Percentiles rank a stretch among this genome's conserved stretches.
Evolutionary conservation across 2,113 vertebrate species (phyloP).

Genomic region (Brachyhypopomus occidentalis): DNA sequence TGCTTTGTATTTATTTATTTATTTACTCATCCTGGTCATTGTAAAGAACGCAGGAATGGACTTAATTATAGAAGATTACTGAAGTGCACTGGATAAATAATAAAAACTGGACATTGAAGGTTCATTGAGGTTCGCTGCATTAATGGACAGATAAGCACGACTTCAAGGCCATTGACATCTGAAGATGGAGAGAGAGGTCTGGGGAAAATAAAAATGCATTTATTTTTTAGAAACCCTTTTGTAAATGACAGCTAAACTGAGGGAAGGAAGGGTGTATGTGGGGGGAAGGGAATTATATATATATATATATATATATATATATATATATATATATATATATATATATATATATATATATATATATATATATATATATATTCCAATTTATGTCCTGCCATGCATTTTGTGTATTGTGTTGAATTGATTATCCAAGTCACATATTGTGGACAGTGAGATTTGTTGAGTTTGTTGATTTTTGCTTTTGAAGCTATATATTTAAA

Average conservation of each 20-base stretch:
- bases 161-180: slow-evolving; percentile 37
- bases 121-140: not conserved
- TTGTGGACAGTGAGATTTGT: slow-evolving; percentile 50
- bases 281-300: too few relatives aligned
- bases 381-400: slow-evolving; percentile 57
- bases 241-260: slow-evolving; percentile 62
- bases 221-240: slow-evolving; percentile 74
- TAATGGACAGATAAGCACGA: slow-evolving; percentile 26
- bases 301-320: too few relatives aligned
- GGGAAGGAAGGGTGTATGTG: slow-evolving; percentile 23
- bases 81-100: slow-evolving; percentile 26
- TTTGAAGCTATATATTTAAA: slow-evolving; percentile 51
- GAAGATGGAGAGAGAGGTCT: slow-evolving; percentile 42
- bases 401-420: slow-evolving; percentile 64
- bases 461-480: slow-evolving; percentile 56
- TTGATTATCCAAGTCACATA: slow-evolving; percentile 53
- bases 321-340: too few relatives aligned
- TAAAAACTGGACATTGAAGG: slow-evolving; percentile 26
- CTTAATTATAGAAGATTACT: slow-evolving; percentile 42
- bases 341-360: not conserved
- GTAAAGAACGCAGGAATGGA: slow-evolving; percentile 45
- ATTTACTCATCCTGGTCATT: slow-evolving; percentile 64
- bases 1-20: slow-evolving; percentile 77
- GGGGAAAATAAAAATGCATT: slow-evolving; percentile 68
- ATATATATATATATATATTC: slow-evolving; percentile 42